Base-by-base conservation (phyloP, 2,797 vertebrate genomes). In the Spea hammondii region DNA sequence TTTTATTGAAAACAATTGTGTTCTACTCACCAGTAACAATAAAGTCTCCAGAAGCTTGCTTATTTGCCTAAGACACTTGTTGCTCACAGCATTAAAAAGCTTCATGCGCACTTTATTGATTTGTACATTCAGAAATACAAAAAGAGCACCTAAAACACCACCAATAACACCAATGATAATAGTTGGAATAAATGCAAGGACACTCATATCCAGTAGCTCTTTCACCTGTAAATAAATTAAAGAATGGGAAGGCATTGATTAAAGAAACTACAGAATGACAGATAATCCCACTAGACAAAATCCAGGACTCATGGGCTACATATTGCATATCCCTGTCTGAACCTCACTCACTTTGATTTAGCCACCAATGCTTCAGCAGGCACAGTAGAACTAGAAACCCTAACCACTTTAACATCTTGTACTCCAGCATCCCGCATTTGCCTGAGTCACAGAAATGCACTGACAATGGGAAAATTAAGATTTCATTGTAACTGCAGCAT, bases 1-100 rank as follows among this genome's bases (percentile, higher is more conserved):
- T 55, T 13, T 55, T 55, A 8, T 55, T 8, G 53, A 55, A 8
- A 8, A 6, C 32, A 44, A 59, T n/a, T 71, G 53, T 57, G 12
- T 32, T 85, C 76, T 86, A 85, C 83, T 89, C 85, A 88, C 86
- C 85, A 88, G 72, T 70, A 87, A 65, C 32, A 90, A 44, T 51
- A 87, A 44, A 44, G 73, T 79, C 75, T 89, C 86, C 77, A 86
- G 72, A 13, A 86, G 65, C 60, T 85, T 89, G 70, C 70, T 78
- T 84, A 62, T 76, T 85, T 88, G 87, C 73, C 83, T 83, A 70
- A 84, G 53, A 17, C 67, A 81, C 73, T 5, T 73, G 79, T 86
- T 82, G 76, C 65, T 68, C 84, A 89, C 83, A 32, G 74, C 83
- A 83, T 75, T 86, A 74, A 86, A 88, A 77, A 86, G 66, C 70